Evolutionary conservation across 2,888 invertebrate species (phyloP).

Genomic region (Troilus luridus): DNA sequence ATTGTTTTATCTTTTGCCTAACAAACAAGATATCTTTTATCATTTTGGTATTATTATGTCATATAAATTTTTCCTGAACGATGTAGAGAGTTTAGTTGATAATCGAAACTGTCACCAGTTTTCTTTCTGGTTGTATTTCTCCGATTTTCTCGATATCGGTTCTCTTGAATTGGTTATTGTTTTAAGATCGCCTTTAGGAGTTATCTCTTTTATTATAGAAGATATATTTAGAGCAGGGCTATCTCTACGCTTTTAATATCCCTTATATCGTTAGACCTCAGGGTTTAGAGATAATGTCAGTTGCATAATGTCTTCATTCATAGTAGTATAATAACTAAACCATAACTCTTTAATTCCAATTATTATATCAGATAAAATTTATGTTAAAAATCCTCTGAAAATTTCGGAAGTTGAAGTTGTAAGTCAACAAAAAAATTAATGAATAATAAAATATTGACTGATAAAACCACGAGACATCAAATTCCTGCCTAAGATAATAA

Average conservation of each 20-base stretch:
- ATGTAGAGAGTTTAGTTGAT: neutral
- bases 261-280: slow-evolving; percentile 14
- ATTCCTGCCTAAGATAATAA: too few relatives aligned
- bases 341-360: neutral
- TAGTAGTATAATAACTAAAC: neutral
- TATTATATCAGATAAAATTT: neutral
- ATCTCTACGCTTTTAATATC: slow-evolving; percentile 22
- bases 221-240: slow-evolving; percentile 25
- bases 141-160: neutral
- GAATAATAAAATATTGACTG: too few relatives aligned
- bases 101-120: neutral
- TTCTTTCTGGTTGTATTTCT: neutral
- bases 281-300: neutral
- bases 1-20: too few relatives aligned
- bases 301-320: neutral
- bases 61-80: neutral
- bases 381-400: too few relatives aligned
- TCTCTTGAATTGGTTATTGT: neutral
- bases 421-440: too few relatives aligned
- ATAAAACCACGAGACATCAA: too few relatives aligned
- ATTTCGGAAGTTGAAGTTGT: too few relatives aligned
- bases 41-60: neutral
- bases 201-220: neutral
- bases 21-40: too few relatives aligned
- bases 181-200: neutral